Evolutionary conservation across 2,797 vertebrate genomes (phyloP), one percentile per base, ranked within the genome.

Genomic region (Menidia menidia): DNA sequence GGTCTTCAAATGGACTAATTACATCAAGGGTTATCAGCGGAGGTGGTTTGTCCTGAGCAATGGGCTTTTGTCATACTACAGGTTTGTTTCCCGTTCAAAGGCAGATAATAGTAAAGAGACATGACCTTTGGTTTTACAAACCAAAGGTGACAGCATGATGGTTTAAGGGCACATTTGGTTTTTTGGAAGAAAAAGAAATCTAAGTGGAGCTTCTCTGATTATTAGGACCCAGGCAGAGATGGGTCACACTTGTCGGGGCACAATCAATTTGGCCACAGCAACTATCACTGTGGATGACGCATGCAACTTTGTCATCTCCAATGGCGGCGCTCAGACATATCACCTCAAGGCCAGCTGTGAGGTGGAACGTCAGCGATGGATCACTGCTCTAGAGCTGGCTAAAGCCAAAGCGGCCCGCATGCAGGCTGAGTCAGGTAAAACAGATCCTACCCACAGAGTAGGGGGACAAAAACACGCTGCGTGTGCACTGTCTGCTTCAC

Each of bases 1-100:
- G 97, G 96, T 98, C 73, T 98, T 98, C 92, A 98, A 98, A 81
- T 98, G 97, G 97, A 97, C 97, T 73, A 98, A 98, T 89, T 98
- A 98, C 82, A 96, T 98, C 89, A 98, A 98, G 77, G 96, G 97
- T 53, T 98, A 98, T 92, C 97, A 98, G 93, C 93, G 97, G 62
- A 92, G 97, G 69, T 98, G 96, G 97, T 98, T 97, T 86, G 97
- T 98, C 79, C 91, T 98, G 78, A 98, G 97, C 93, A 97, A 98
- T 83, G 97, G 97, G 47, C 94, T 98, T 44, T 91, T 98, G 80
- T 98, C 97, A 30, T 98, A 98, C 83, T 98, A 98, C 95, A 96
- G 97, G 97, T 98, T 91, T 61, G 68, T 5, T 6, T 18, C 39
- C 5, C n/a, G 45, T 30, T 32, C 1, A 3, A 19, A 42, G 14